Percentiles rank a stretch among this genome's conserved stretches.
phyloP scores from a whole-genome alignment of 1,140 invertebrate species.

The Leptinotarsa undecemlineata region DNA sequence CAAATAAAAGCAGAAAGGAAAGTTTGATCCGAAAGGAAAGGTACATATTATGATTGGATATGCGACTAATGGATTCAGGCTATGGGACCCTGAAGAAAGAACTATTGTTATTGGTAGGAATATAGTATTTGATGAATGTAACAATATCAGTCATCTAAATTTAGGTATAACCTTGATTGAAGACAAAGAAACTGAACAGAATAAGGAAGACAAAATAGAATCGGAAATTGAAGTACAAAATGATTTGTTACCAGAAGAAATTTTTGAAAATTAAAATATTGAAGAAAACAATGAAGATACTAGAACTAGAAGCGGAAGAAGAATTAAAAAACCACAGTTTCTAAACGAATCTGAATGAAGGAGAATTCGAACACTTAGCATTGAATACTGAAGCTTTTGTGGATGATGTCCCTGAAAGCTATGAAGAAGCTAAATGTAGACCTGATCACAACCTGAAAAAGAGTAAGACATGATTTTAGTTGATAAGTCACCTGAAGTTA shows the following conservation, averaged over 20 bases:
- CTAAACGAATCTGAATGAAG: not conserved
- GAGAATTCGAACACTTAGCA: not conserved
- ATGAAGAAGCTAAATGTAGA: constrained; percentile 3
- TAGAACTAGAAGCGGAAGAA: too few relatives aligned
- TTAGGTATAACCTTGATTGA: not conserved
- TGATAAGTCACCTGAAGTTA: constrained; percentile 25
- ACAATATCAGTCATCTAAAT: too few relatives aligned
- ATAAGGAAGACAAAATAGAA: not conserved
- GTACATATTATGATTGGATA: not conserved
- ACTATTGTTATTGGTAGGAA: not conserved
- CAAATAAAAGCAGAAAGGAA: constrained; percentile 21
- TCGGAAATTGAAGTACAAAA: not conserved
- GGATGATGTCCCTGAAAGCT: too few relatives aligned
- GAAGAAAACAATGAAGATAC: too few relatives aligned
- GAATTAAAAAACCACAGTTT: not conserved
- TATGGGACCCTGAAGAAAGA: not conserved
- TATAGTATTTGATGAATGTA: not conserved
- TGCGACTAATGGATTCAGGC: not conserved
- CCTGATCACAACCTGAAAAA: constrained; percentile 29
- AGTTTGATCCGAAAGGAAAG: constrained; percentile 42
- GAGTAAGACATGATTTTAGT: constrained; percentile 40
- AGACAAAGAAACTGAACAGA: not conserved
- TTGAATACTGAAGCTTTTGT: not conserved
- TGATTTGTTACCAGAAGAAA: not conserved
- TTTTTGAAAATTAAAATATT: not conserved